These are phyloP conservation scores for Drosophila borealis DNA, from an alignment of 2,888 invertebrate genomes.

Conservation along the genomic window DNA sequence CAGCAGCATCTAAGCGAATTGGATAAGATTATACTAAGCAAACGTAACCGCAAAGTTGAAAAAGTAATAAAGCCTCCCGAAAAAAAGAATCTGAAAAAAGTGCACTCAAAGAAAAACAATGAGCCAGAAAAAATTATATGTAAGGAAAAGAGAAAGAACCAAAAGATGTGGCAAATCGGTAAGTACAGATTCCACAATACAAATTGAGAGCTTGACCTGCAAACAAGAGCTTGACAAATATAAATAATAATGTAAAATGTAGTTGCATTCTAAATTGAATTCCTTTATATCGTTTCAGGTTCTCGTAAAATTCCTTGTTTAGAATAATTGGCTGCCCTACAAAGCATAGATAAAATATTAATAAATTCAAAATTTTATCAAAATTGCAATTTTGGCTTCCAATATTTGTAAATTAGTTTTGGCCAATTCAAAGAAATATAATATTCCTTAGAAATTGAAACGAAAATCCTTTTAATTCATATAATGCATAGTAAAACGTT, in stretches of 20 bases:
- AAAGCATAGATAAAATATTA: too few species aligned
- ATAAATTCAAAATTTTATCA: background rate
- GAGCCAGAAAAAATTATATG: background rate
- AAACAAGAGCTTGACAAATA: too few species aligned
- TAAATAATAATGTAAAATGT: too few species aligned
- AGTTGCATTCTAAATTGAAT: too few species aligned
- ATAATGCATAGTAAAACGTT: too few species aligned
- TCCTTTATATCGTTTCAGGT: background rate
- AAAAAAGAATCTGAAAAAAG: background rate
- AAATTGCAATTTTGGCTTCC: background rate
- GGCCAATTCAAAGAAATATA: too few species aligned
- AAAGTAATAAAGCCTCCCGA: background rate
- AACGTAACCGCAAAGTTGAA: background rate
- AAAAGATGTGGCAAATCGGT: constrained; percentile 32
- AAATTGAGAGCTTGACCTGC: too few species aligned
- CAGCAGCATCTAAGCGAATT: background rate
- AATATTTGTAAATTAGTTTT: background rate
- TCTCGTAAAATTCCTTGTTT: constrained; percentile 14
- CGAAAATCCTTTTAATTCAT: too few species aligned
- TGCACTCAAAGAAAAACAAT: background rate
- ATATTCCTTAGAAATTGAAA: too few species aligned
- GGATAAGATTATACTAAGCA: background rate
- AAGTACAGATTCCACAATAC: background rate
- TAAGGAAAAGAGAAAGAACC: background rate
- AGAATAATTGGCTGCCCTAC: background rate